Evolutionary conservation across 2,113 vertebrate genomes (phyloP).

Genomic region (Rhegmatorhina hoffmannsi): DNA sequence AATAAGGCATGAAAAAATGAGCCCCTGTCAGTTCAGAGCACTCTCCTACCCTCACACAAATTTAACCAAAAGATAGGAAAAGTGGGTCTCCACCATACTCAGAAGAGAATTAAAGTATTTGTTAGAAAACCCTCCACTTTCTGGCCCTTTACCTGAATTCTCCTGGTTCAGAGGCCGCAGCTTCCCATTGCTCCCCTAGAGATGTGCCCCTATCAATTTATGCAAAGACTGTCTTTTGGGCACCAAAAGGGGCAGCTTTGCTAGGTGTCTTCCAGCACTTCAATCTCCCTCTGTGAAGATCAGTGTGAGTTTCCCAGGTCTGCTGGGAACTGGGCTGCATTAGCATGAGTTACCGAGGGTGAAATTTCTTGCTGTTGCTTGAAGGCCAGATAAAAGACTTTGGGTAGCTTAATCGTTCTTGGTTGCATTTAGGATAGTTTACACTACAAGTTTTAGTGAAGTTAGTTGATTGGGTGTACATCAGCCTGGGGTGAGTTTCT

Average conservation of each 20-base stretch:
- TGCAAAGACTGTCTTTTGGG: background rate
- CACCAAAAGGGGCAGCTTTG: background rate
- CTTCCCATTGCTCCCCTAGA: background rate
- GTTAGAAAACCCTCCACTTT: background rate
- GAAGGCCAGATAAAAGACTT: background rate
- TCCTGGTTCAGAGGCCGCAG: background rate
- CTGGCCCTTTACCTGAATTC: background rate
- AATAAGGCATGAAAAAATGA: fast-evolving
- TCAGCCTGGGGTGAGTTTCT: background rate
- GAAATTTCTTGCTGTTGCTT: background rate
- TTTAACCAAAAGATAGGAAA: background rate
- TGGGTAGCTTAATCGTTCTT: background rate
- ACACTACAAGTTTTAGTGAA: background rate
- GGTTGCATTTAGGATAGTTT: background rate
- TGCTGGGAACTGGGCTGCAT: background rate
- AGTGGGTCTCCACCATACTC: background rate
- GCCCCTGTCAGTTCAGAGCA: background rate
- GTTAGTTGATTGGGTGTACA: background rate
- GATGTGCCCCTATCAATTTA: background rate
- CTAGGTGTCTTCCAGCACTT: background rate
- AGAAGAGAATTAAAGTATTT: background rate
- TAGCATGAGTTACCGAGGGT: background rate
- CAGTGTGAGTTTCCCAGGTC: background rate
- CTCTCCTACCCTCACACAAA: background rate
- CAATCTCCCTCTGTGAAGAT: background rate